Percentiles rank a stretch among this genome's conserved stretches.
Evolutionary conservation across 2,797 vertebrate genomes (phyloP).

Genomic region (Vespertilio murinus): DNA sequence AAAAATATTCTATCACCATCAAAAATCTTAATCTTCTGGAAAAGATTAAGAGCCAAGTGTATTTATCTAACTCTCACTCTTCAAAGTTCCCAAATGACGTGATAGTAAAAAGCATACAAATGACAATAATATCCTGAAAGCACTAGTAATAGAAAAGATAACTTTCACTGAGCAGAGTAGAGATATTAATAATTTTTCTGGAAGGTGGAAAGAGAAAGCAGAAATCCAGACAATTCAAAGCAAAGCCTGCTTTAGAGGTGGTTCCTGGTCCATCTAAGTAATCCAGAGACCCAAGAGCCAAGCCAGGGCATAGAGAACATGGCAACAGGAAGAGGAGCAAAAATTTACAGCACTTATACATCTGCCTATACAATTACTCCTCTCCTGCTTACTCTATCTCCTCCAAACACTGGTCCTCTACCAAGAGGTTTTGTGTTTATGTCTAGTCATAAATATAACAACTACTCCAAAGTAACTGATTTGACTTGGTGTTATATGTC

Average conservation of each 20-base stretch:
- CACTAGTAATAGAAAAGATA: neutral
- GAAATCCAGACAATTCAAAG: neutral
- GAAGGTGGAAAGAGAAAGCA: neutral
- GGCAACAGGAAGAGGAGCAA: neutral
- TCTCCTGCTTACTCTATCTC: neutral
- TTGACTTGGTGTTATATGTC: neutral
- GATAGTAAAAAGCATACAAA: neutral
- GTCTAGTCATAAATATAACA: neutral
- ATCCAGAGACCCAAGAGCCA: neutral
- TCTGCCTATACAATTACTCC: neutral
- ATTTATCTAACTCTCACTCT: neutral
- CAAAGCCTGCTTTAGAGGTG: neutral
- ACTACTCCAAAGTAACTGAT: neutral
- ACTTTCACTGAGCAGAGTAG: neutral
- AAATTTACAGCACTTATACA: neutral
- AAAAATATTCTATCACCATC: slow-evolving; percentile 25
- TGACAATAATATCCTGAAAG: neutral
- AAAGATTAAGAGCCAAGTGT: slow-evolving; percentile 41
- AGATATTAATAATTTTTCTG: neutral
- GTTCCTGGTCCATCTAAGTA: neutral
- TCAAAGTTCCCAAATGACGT: slow-evolving; percentile 10
- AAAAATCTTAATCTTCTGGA: slow-evolving; percentile 40
- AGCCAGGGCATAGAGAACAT: neutral
- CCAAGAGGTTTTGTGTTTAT: neutral
- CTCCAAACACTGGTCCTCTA: neutral